A percentile compares a stretch with the other conserved stretches of the same genome.
These are phyloP conservation scores for Haemorhous mexicanus DNA, from an alignment of 2,113 vertebrate genomes.

Conservation along the genomic window DNA sequence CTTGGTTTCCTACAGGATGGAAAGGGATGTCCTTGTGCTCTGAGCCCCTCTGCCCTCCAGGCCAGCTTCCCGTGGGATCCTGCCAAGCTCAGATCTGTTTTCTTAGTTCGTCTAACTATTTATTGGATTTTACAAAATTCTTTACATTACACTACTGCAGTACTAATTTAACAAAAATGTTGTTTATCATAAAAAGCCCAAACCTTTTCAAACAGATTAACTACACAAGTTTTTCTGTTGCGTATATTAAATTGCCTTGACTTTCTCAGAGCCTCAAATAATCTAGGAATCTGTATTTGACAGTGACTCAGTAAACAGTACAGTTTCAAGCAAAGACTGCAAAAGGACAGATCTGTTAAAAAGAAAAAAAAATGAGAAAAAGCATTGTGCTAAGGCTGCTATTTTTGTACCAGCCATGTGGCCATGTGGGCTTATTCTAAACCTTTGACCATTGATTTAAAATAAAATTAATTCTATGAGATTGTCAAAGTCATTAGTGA, in stretches of 20 bases:
- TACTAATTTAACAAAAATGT: background rate
- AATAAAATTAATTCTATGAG: constrained; percentile 11
- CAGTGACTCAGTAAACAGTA: background rate
- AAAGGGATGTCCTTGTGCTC: background rate
- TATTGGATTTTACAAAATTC: background rate
- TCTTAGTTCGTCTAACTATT: background rate
- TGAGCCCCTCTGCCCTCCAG: background rate
- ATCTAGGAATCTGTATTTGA: background rate
- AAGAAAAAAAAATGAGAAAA: background rate
- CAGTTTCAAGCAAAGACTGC: background rate
- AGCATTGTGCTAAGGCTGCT: background rate
- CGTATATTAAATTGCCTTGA: background rate
- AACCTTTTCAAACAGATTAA: background rate
- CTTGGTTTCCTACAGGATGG: background rate
- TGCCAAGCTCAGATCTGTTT: background rate
- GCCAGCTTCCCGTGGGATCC: background rate
- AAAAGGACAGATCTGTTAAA: background rate
- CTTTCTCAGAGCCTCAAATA: background rate
- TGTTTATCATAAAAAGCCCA: background rate
- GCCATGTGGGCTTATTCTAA: background rate
- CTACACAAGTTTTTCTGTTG: background rate
- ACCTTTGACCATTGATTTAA: background rate
- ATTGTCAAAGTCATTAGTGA: background rate
- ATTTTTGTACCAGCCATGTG: background rate
- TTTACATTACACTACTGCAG: background rate